Percentiles rank a stretch among this genome's conserved stretches.
Evolutionary conservation across 2,113 vertebrate genomes (phyloP).

Genomic region (Austrofundulus limnaeus): DNA sequence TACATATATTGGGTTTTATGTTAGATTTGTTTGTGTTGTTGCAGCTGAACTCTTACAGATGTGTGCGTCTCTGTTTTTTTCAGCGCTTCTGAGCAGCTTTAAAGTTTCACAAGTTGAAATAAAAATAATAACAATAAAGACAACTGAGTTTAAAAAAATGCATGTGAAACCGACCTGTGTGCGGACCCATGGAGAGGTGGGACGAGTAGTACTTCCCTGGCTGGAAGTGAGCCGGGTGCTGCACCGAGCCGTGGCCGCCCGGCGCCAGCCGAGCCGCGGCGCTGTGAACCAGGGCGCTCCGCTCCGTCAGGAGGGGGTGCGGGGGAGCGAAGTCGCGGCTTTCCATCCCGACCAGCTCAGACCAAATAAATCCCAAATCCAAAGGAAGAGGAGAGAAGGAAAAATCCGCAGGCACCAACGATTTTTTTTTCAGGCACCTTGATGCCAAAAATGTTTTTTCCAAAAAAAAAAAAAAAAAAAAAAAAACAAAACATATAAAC

Average conservation of each 20-base stretch:
- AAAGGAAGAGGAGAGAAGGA: conserved; percentile 50
- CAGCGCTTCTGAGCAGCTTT: not conserved
- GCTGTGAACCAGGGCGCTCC: conserved; percentile 88
- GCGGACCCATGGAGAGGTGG: conserved; percentile 91
- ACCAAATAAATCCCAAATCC: conserved; percentile 82
- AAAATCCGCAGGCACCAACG: conserved; percentile 71
- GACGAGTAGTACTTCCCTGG: conserved; percentile 92
- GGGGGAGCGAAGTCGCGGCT: conserved; percentile 93
- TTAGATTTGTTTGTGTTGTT: too few species aligned
- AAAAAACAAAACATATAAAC: conserved; percentile 66
- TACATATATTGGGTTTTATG: too few species aligned
- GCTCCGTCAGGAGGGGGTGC: conserved; percentile 91
- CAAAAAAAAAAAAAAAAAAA: conserved; percentile 34
- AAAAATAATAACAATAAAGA: not conserved
- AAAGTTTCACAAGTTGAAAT: too few species aligned
- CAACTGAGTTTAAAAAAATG: not conserved
- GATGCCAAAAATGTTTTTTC: too few species aligned
- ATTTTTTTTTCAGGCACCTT: conserved; percentile 70
- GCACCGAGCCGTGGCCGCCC: conserved; percentile 84
- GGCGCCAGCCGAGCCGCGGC: conserved; percentile 84
- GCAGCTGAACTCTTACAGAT: too few species aligned
- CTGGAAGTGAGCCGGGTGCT: conserved; percentile 89
- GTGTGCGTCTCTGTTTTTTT: not conserved
- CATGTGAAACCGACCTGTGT: conserved; percentile 85
- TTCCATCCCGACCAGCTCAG: conserved; percentile 83